Conservation (phyloP, 2,888 invertebrate genomes). For the Xestobium rufovillosum region DNA sequence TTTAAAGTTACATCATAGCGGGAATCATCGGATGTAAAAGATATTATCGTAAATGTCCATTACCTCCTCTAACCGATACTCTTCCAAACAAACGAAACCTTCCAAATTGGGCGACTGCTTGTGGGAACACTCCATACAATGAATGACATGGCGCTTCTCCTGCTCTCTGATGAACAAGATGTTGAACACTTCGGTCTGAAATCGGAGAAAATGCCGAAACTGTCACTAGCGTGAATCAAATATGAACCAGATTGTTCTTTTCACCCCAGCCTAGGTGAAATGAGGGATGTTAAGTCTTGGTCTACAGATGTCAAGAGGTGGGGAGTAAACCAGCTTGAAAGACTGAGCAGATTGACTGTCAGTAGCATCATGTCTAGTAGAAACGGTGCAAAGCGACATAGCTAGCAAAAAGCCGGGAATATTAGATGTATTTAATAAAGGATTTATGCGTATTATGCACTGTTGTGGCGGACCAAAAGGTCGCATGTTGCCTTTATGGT, state of each 20-base stretch:
- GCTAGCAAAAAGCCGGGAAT: slow-evolving; percentile 94
- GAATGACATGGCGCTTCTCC: slow-evolving; percentile 91
- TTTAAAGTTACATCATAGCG: slow-evolving; percentile 35
- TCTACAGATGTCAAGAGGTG: slow-evolving; percentile 8
- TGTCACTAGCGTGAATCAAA: too few species aligned
- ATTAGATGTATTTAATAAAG: slow-evolving; percentile 89
- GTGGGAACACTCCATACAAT: slow-evolving; percentile 92
- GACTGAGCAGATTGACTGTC: too few species aligned
- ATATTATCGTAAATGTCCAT: slow-evolving; percentile 86
- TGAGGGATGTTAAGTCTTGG: not conserved
- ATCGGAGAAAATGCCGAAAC: not conserved
- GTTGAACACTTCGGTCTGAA: slow-evolving; percentile 93
- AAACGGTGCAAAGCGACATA: slow-evolving; percentile 95
- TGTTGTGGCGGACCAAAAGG: slow-evolving; percentile 76
- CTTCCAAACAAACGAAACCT: slow-evolving; percentile 91
- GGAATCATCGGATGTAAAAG: slow-evolving; percentile 57
- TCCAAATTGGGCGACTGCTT: slow-evolving; percentile 75
- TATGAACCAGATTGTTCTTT: too few species aligned
- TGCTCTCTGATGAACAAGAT: slow-evolving; percentile 93
- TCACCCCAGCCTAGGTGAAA: too few species aligned
- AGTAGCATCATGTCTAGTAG: too few species aligned
- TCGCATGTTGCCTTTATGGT: slow-evolving; percentile 88
- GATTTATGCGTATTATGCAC: slow-evolving; percentile 73
- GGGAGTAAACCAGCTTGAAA: too few species aligned
- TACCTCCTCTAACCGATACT: slow-evolving; percentile 87